Evolutionary conservation across 2,113 vertebrate species (phyloP).

Genomic region (Salvelinus alpinus): DNA sequence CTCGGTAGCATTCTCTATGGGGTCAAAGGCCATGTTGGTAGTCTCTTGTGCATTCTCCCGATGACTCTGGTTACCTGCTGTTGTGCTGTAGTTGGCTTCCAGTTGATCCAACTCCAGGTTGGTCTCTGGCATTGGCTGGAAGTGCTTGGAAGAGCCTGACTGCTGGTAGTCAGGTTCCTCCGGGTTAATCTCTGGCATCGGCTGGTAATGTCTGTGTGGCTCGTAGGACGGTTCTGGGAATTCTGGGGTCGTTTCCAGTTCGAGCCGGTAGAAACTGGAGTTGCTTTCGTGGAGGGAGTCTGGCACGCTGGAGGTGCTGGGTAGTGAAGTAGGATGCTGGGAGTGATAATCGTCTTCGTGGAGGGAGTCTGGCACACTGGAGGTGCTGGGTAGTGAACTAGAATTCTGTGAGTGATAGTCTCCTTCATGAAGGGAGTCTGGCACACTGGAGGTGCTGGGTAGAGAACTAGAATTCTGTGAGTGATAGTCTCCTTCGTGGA

Average conservation of each 20-base stretch:
- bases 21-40: slow-evolving; percentile 24
- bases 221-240: slow-evolving; percentile 11
- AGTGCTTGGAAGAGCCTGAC: slow-evolving; percentile 23
- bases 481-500: slow-evolving; percentile 11
- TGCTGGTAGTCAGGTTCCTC: slow-evolving; percentile 11
- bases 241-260: slow-evolving; percentile 35
- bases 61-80: slow-evolving; percentile 21
- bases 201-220: slow-evolving; percentile 36
- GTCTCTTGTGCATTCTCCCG: slow-evolving; percentile 23
- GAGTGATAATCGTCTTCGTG: slow-evolving; percentile 24
- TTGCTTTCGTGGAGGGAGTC: slow-evolving; percentile 9
- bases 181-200: slow-evolving; percentile 21
- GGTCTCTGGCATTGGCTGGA: slow-evolving; percentile 30
- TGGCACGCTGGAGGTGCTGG: slow-evolving; percentile 21
- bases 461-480: slow-evolving; percentile 18
- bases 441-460: slow-evolving; percentile 25
- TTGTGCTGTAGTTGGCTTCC: slow-evolving; percentile 26
- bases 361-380: slow-evolving; percentile 16
- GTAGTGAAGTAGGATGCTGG: slow-evolving; percentile 16
- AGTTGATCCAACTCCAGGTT: slow-evolving; percentile 12
- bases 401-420: slow-evolving; percentile 25
- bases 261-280: slow-evolving; percentile 35
- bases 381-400: slow-evolving; percentile 18
- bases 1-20: neutral
- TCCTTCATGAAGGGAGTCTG: slow-evolving; percentile 7